Conservation (phyloP, 2,888 invertebrate species). For the Xestia xanthographa region DNA sequence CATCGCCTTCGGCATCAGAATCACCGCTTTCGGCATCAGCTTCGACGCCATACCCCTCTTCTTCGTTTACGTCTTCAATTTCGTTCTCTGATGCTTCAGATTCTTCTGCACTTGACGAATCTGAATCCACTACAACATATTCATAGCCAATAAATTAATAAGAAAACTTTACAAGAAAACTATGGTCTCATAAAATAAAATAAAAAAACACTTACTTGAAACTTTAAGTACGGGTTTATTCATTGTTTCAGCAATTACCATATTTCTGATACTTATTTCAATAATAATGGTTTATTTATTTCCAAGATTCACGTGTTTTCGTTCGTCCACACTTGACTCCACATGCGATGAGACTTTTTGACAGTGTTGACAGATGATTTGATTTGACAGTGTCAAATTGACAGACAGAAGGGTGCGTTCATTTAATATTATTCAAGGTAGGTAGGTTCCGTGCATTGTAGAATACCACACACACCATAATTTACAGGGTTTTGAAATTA, state of each 20-base stretch:
- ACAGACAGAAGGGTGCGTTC: background rate
- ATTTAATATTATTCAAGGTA: background rate
- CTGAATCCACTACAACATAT: conserved; percentile 74
- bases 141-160: background rate
- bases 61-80: conserved; percentile 65
- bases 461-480: background rate
- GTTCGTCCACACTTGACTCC: conserved; percentile 31
- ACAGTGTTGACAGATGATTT: background rate
- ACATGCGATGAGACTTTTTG: conserved; percentile 27
- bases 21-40: conserved; percentile 58
- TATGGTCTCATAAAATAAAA: background rate
- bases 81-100: conserved; percentile 77
- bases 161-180: background rate
- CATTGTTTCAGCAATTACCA: conserved; percentile 80
- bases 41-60: conserved; percentile 50
- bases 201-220: conserved; percentile 74
- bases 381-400: background rate
- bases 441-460: background rate
- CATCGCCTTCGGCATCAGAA: conserved; percentile 70
- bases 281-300: conserved; percentile 16
- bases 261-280: conserved; percentile 48
- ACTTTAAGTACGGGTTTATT: conserved; percentile 80
- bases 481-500: background rate
- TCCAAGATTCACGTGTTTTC: conserved; percentile 51
- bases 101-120: conserved; percentile 76